Percentiles rank a stretch among this genome's conserved stretches.
Conservation (phyloP, 1,140 invertebrate species). For the Aricia agestis region DNA sequence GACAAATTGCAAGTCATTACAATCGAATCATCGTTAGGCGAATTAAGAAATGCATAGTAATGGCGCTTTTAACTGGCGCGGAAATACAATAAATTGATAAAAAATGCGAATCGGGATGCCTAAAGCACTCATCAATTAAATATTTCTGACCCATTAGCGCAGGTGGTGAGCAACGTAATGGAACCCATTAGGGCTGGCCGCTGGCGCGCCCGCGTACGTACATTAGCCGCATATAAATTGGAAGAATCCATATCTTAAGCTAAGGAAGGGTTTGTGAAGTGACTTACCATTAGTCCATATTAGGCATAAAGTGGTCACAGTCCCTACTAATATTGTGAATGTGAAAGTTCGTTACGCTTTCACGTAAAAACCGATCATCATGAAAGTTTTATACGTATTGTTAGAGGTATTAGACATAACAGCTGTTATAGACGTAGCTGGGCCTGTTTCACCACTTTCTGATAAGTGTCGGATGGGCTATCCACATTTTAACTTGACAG, state of each 20-base stretch:
- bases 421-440: too few relatives aligned
- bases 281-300: background rate
- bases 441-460: too few relatives aligned
- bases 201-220: constrained; percentile 44
- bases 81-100: constrained; percentile 48
- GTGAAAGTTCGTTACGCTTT: too few relatives aligned
- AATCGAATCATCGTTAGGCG: background rate
- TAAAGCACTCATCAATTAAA: constrained; percentile 69
- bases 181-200: constrained; percentile 63
- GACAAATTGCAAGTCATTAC: constrained; percentile 1
- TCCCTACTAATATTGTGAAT: too few relatives aligned
- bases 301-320: background rate
- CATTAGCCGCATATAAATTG: constrained; percentile 39
- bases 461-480: too few relatives aligned
- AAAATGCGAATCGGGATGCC: constrained; percentile 60
- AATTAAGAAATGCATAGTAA: constrained; percentile 26
- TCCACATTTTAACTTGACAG: too few relatives aligned
- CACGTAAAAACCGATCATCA: too few relatives aligned
- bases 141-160: constrained; percentile 70
- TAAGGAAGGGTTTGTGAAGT: constrained; percentile 6
- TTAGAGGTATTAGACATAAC: too few relatives aligned
- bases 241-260: constrained; percentile 33
- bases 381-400: too few relatives aligned
- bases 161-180: constrained; percentile 68
- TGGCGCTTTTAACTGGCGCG: constrained; percentile 29